These are phyloP conservation scores for Geococcyx californianus DNA, from an alignment of 2,113 vertebrate species.

Conservation along the genomic window DNA sequence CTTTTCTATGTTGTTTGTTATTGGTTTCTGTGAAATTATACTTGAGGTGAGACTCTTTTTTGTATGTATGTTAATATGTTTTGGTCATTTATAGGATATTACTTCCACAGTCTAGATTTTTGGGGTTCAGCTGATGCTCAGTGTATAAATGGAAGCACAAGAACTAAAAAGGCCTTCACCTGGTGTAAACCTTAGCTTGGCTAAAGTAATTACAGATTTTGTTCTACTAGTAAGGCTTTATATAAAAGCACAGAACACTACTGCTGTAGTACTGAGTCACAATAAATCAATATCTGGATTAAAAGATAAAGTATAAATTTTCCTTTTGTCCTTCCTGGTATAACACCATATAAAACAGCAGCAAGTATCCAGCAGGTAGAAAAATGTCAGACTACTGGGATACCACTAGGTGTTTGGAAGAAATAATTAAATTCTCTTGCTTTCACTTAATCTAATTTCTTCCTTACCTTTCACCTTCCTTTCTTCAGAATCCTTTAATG, in stretches of 20 bases:
- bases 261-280: neutral
- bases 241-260: neutral
- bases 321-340: neutral
- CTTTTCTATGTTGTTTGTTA: neutral
- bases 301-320: neutral
- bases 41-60: neutral
- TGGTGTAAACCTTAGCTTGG: neutral
- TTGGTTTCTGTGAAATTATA: neutral
- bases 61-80: neutral
- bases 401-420: neutral
- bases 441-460: neutral
- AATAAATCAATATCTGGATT: neutral
- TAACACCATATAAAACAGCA: neutral
- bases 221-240: neutral
- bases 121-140: neutral
- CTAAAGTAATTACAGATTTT: neutral
- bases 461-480: neutral
- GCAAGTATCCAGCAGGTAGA: neutral
- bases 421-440: neutral
- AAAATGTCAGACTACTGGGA: neutral
- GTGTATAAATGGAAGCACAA: neutral
- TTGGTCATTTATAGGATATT: neutral
- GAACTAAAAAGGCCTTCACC: neutral
- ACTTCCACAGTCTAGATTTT: neutral
- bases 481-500: neutral